These are phyloP conservation scores for Lithophane socia DNA, from an alignment of 2,888 invertebrate genomes.

Conservation along the genomic window DNA sequence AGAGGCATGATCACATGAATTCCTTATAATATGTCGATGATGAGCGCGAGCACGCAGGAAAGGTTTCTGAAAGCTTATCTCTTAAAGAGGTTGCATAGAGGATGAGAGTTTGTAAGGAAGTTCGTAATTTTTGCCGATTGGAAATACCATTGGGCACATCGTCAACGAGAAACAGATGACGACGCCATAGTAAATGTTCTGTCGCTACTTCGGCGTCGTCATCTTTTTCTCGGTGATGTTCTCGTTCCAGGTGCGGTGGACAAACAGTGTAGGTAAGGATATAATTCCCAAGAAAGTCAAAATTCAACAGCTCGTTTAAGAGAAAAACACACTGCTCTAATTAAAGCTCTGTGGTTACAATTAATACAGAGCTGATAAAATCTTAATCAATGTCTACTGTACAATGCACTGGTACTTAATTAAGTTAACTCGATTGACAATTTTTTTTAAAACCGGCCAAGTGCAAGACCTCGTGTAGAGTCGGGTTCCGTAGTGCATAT, in stretches of 20 bases:
- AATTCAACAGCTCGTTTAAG: background rate
- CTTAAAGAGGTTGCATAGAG: background rate
- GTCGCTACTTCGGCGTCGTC: too few relatives aligned
- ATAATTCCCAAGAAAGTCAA: background rate
- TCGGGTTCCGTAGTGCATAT: constrained; percentile 1
- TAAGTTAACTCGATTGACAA: constrained; percentile 41
- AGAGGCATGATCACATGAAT: too few relatives aligned
- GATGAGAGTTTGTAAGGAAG: background rate
- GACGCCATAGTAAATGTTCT: too few relatives aligned
- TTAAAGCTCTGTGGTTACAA: constrained; percentile 7
- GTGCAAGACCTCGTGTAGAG: background rate
- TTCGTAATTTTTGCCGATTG: background rate
- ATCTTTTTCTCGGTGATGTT: too few relatives aligned
- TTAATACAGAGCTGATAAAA: constrained; percentile 9
- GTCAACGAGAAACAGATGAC: too few relatives aligned
- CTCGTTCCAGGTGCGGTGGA: too few relatives aligned
- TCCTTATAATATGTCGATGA: background rate
- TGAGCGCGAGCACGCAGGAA: background rate
- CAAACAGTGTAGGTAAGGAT: background rate
- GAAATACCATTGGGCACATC: background rate
- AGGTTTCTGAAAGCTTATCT: background rate
- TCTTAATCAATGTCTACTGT: constrained; percentile 21
- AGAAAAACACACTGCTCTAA: background rate
- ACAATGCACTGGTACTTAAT: constrained; percentile 23
- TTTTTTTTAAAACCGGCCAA: background rate